Evolutionary conservation across 1,140 invertebrate species (phyloP).

Genomic region (Metopolophium dirhodum): DNA sequence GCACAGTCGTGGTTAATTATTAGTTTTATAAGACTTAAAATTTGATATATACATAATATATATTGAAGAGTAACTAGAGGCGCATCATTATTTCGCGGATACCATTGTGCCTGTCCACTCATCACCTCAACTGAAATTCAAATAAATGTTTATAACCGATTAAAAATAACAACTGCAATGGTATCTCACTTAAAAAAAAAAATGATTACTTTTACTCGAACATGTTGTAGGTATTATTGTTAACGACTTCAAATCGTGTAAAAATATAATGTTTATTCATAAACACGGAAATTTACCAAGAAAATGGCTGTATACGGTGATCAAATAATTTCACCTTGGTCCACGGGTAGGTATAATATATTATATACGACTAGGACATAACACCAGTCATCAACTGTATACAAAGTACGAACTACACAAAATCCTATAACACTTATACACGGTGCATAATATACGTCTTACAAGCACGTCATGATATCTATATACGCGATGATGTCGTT

Average conservation of each 20-base stretch:
- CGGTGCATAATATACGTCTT: neutral
- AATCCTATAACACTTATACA: neutral
- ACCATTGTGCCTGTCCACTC: neutral
- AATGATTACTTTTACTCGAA: neutral
- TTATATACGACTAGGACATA: neutral
- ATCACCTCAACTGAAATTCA: neutral
- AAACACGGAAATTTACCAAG: neutral
- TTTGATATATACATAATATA: too few relatives aligned
- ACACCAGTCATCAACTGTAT: neutral
- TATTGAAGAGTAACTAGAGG: too few relatives aligned
- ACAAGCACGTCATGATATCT: neutral
- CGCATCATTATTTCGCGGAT: too few relatives aligned
- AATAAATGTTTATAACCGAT: neutral
- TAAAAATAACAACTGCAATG: neutral
- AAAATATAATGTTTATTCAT: neutral
- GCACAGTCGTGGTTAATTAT: too few relatives aligned
- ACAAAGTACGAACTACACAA: neutral
- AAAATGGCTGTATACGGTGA: neutral
- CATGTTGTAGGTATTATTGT: too few relatives aligned
- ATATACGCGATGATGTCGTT: too few relatives aligned
- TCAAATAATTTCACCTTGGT: neutral
- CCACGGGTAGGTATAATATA: too few relatives aligned
- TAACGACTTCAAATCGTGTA: neutral
- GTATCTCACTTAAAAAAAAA: neutral
- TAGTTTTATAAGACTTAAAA: too few relatives aligned